These are phyloP conservation scores for Nestor notabilis DNA, from an alignment of 2,113 vertebrate species.

Conservation along the genomic window DNA sequence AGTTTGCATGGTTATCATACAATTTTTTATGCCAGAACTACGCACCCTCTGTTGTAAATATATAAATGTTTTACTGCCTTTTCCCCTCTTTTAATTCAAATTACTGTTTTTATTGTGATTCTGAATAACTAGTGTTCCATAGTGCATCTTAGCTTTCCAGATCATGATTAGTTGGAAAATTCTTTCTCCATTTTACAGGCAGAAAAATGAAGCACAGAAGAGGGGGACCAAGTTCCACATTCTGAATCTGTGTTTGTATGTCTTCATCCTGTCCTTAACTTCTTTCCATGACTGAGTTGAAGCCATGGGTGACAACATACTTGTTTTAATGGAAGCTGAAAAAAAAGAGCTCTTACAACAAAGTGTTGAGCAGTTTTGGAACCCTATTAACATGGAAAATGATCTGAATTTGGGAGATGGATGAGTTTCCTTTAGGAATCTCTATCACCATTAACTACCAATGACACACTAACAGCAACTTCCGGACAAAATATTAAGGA, in stretches of 20 bases:
- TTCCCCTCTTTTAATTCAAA: neutral
- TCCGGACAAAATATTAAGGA: neutral
- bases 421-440: neutral
- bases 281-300: neutral
- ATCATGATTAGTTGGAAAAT: neutral
- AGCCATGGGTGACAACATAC: neutral
- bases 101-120: neutral
- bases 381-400: neutral
- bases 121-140: neutral
- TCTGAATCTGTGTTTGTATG: neutral
- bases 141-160: neutral
- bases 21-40: neutral
- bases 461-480: neutral
- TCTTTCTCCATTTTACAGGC: neutral
- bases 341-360: neutral
- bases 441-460: neutral
- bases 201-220: neutral
- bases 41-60: neutral
- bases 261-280: neutral
- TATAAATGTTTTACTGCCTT: neutral
- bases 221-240: neutral
- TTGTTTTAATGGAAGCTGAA: neutral
- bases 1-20: neutral
- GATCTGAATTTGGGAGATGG: neutral
- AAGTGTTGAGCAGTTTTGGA: neutral